Evolutionary conservation across 2,888 invertebrate species (phyloP), one percentile per base, ranked within the genome.

Genomic region (Mythimna impura): DNA sequence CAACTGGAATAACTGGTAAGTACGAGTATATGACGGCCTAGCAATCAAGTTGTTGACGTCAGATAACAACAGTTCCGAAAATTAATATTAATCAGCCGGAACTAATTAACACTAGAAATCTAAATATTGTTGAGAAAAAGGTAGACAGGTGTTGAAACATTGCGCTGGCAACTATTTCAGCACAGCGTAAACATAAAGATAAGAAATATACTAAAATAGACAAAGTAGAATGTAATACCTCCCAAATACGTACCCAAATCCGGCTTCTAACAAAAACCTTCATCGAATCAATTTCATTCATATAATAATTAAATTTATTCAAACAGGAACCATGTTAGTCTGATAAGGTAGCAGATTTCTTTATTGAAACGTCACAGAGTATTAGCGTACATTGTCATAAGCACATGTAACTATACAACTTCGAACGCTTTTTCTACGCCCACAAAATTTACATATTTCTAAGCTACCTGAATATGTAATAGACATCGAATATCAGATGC

Each of bases 251-350:
- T 34, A 43, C 47, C 17, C 40, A 52, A 81, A 76, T 81, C 81
- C 84, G 84, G 60, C 61, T 71, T 66, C 60, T 58, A 36, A 76
- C 40, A 81, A 72, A 81, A 83, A 81, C 84, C 76, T 83, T 76
- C 62, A 69, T 60, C 20, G 14, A 83, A 60, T 54, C 54, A 61
- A 80, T 66, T 66, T 50, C 61, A 66, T 34, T 78, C 20, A 69
- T n/a, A 69, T 66, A 70, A 57, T 74, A 67, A 66, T 71, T 66
- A 73, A 77, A 86, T 88, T 78, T 85, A 88, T 87, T 85, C 87
- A 86, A 89, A 66, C 87, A 90, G 90, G 90, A 91, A 90, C 82
- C 71, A 78, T 81, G 62, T 78, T 76, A 69, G 40, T 77, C 78
- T 57, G 47, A 66, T 81, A 84, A 79, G 86, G 84, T 84, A 85